Percentiles rank a stretch among this genome's conserved stretches.
Conservation (phyloP, 37 sponge, comb jelly and placozoan species). For the Hormiphora californensis region DNA sequence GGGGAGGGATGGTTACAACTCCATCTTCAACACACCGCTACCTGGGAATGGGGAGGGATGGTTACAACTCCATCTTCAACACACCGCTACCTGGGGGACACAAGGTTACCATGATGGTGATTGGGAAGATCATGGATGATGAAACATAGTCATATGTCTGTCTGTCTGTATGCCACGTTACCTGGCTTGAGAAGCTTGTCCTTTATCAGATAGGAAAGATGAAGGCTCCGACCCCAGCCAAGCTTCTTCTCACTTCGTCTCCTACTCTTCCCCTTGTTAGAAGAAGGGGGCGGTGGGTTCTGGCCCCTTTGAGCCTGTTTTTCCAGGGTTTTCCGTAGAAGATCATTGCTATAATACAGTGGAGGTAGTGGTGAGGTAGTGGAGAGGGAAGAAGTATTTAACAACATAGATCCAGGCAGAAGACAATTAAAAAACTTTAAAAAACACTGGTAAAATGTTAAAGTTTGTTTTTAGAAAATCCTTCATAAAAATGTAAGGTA, state of each 20-base stretch:
- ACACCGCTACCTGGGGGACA: slow-evolving; percentile 22
- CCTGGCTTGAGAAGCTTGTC: slow-evolving; percentile 12
- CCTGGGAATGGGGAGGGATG: not conserved
- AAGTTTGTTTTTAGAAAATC: slow-evolving; percentile 54
- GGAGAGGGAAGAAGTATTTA: too few relatives aligned
- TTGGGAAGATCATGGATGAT: too few relatives aligned
- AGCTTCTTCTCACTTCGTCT: slow-evolving; percentile 5
- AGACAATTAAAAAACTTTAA: not conserved
- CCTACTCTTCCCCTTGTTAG: not conserved
- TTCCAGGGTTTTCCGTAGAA: slow-evolving; percentile 23
- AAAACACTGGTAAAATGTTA: not conserved
- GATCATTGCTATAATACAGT: not conserved
- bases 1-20: not conserved
- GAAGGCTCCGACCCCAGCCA: slow-evolving; percentile 46
- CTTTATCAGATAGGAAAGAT: slow-evolving; percentile 34
- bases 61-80: slow-evolving; percentile 36
- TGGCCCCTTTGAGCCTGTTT: slow-evolving; percentile 9
- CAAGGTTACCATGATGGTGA: too few relatives aligned
- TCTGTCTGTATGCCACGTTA: too few relatives aligned
- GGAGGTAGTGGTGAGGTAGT: not conserved
- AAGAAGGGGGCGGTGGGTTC: not conserved
- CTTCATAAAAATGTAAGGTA: slow-evolving; percentile 62
- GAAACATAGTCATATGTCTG: too few relatives aligned
- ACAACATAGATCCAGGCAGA: too few relatives aligned
- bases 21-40: slow-evolving; percentile 34